These are phyloP conservation scores for Apteryx mantelli DNA, from an alignment of 2,113 vertebrate species.

Conservation along the genomic window DNA sequence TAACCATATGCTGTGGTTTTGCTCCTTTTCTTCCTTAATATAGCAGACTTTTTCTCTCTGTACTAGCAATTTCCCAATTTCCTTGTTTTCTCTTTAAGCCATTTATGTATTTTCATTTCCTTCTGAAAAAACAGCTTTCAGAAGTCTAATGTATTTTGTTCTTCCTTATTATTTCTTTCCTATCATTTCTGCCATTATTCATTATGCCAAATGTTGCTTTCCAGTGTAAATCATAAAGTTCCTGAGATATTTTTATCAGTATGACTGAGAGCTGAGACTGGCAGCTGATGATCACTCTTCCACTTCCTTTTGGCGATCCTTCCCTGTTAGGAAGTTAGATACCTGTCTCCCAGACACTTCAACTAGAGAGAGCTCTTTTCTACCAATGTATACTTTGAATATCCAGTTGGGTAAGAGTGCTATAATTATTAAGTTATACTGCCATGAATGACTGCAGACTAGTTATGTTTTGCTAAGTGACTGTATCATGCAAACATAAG, in stretches of 20 bases:
- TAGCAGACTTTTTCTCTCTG: neutral
- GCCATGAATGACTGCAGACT: neutral
- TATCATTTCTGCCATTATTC: neutral
- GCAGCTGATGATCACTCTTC: neutral
- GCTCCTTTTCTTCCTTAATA: neutral
- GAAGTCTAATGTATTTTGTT: neutral
- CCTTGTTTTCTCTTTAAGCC: neutral
- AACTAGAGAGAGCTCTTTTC: neutral
- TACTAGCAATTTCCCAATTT: neutral
- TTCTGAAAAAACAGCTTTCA: neutral
- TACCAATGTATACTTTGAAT: neutral
- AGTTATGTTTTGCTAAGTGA: neutral
- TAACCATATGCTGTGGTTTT: neutral
- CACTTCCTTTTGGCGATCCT: neutral
- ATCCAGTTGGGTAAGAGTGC: neutral
- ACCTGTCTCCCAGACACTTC: constrained; percentile 3
- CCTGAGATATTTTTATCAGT: neutral
- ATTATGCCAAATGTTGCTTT: neutral
- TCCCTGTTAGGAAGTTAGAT: neutral
- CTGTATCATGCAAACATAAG: neutral
- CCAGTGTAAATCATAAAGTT: neutral
- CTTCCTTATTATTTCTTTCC: neutral
- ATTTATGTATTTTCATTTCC: neutral
- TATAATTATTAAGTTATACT: neutral
- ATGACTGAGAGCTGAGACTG: constrained; percentile 29